Conservation (phyloP, 2,797 vertebrate species). For the Rhinophrynus dorsalis region DNA sequence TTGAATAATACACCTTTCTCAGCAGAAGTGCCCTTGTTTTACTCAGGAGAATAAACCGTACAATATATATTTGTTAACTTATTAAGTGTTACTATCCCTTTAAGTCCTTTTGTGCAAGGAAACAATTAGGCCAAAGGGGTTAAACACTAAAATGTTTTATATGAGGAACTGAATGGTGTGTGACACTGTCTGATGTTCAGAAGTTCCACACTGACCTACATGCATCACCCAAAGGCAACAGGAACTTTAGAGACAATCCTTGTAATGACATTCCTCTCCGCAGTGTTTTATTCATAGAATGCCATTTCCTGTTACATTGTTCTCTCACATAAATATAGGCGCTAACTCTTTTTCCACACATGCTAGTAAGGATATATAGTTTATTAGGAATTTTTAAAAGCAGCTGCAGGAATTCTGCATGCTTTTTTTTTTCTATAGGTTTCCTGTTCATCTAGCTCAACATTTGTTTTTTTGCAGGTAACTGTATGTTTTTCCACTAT, state of each 20-base stretch:
- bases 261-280: conserved; percentile 11
- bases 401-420: conserved; percentile 1
- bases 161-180: too few relatives aligned
- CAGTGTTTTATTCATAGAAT: conserved; percentile 18
- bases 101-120: too few relatives aligned
- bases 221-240: conserved; percentile 21
- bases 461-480: background rate
- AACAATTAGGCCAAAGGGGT: too few relatives aligned
- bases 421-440: background rate
- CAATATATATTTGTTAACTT: too few relatives aligned
- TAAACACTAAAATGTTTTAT: too few relatives aligned
- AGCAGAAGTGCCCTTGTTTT: too few relatives aligned
- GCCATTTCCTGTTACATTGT: conserved; percentile 41
- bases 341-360: conserved; percentile 23
- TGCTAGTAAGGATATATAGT: background rate
- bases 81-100: too few relatives aligned
- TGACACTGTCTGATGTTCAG: background rate
- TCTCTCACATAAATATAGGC: conserved; percentile 26
- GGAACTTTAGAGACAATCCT: conserved; percentile 28
- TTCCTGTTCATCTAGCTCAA: background rate
- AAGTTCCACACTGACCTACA: conserved; percentile 1
- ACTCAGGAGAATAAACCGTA: too few relatives aligned
- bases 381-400: background rate
- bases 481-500: conserved; percentile 17
- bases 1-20: too few relatives aligned